Percentiles rank a stretch among this genome's conserved stretches.
phyloP scores from a whole-genome alignment of 37 sponge, comb jelly and placozoan genomes.

The Bolinopsis microptera region DNA sequence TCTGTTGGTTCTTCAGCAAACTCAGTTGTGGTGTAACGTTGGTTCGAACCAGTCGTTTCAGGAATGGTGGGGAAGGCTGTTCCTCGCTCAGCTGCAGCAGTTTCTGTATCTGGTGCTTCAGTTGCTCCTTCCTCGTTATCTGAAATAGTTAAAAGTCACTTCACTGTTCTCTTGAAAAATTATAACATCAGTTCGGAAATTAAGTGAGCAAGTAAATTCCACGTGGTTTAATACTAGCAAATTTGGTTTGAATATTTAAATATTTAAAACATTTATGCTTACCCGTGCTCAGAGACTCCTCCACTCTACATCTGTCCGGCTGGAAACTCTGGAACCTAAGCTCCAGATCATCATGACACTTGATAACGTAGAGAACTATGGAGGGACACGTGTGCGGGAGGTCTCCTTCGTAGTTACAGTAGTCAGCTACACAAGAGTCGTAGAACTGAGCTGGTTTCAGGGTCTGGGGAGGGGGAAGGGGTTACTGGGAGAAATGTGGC shows the following conservation, averaged over 20 bases:
- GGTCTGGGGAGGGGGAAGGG: neutral
- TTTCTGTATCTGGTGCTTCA: neutral
- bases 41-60: neutral
- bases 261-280: too few species aligned
- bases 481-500: neutral
- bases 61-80: neutral
- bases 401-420: neutral
- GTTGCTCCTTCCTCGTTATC: too few species aligned
- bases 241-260: too few species aligned
- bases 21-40: neutral
- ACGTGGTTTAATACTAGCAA: too few species aligned
- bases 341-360: neutral
- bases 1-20: neutral
- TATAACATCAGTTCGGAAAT: too few species aligned
- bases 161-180: too few species aligned
- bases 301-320: neutral
- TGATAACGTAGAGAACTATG: neutral
- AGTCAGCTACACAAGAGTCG: conserved; percentile 6
- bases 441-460: neutral
- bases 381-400: neutral
- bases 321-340: neutral
- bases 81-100: neutral
- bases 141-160: too few species aligned
- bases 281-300: neutral
- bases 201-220: too few species aligned